A percentile compares a stretch with the other conserved stretches of the same genome.
phyloP scores from a whole-genome alignment of 2,888 invertebrate species.

The Mythimna impura region DNA sequence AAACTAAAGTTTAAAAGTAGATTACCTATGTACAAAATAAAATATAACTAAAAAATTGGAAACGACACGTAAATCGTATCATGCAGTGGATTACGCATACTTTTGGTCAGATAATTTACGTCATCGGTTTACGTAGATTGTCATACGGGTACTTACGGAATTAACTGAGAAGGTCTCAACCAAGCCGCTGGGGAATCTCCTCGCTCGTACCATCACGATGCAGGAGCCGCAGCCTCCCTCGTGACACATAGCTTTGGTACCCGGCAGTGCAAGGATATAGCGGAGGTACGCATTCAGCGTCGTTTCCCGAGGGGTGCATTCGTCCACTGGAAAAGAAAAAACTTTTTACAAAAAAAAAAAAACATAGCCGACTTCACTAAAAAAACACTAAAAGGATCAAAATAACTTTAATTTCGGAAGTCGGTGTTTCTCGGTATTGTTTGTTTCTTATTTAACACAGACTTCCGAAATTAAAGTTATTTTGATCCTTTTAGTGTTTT shows the following conservation, averaged over 20 bases:
- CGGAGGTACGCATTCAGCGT: conserved; percentile 92
- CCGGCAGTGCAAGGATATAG: conserved; percentile 90
- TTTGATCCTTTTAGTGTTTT: too few relatives aligned
- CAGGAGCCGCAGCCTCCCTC: conserved; percentile 85
- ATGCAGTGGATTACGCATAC: background rate
- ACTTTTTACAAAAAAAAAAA: too few relatives aligned
- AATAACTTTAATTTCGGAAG: too few relatives aligned
- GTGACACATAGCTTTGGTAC: conserved; percentile 91
- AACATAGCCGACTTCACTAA: too few relatives aligned
- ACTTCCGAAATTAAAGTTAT: too few relatives aligned
- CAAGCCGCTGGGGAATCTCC: conserved; percentile 70
- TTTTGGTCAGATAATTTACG: background rate
- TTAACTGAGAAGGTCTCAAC: conserved; percentile 83
- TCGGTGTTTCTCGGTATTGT: too few relatives aligned
- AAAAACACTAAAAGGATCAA: too few relatives aligned
- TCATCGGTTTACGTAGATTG: background rate
- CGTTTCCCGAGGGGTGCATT: conserved; percentile 84
- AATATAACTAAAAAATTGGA: background rate
- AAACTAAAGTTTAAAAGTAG: too few relatives aligned
- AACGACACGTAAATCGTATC: background rate
- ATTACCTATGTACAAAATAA: background rate
- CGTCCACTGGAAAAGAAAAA: conserved; percentile 71
- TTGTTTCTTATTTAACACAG: too few relatives aligned
- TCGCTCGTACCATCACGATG: conserved; percentile 81
- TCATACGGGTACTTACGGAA: conserved; percentile 75